phyloP scores from a whole-genome alignment of 2,797 vertebrate species.

The Lycodopsis pacificus region DNA sequence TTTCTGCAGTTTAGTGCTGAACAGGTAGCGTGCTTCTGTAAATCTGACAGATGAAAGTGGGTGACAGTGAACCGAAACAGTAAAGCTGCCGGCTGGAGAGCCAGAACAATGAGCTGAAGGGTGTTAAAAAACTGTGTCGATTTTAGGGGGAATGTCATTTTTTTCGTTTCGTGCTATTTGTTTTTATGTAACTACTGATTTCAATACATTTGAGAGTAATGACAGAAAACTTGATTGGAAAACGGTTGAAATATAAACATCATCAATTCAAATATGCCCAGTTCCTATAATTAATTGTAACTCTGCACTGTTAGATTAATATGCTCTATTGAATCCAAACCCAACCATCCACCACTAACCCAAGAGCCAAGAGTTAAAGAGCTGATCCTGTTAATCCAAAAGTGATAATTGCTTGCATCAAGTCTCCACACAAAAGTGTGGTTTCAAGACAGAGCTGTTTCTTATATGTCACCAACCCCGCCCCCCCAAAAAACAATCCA shows the following conservation, averaged over 20 bases:
- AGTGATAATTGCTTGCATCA: slow-evolving; percentile 65
- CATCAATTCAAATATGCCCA: slow-evolving; percentile 36
- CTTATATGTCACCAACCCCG: slow-evolving; percentile 46
- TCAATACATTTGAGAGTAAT: slow-evolving; percentile 42
- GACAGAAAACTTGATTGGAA: slow-evolving; percentile 32
- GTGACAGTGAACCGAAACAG: neutral
- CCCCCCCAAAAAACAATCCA: slow-evolving; percentile 7
- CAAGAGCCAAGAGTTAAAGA: slow-evolving; percentile 49
- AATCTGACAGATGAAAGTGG: too few species aligned
- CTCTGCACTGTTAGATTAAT: slow-evolving; percentile 34
- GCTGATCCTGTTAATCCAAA: slow-evolving; percentile 60
- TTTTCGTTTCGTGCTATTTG: slow-evolving; percentile 15
- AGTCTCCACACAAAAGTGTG: slow-evolving; percentile 52
- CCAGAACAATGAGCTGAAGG: slow-evolving; percentile 18
- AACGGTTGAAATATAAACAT: slow-evolving; percentile 32
- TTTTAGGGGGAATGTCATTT: neutral
- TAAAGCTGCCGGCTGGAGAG: slow-evolving; percentile 4
- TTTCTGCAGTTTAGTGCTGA: neutral
- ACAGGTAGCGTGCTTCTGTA: neutral
- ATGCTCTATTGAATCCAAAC: slow-evolving; percentile 32
- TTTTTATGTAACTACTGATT: slow-evolving; percentile 38
- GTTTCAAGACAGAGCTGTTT: slow-evolving; percentile 68
- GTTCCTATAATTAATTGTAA: slow-evolving; percentile 26
- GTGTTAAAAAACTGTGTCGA: neutral
- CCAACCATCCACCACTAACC: slow-evolving; percentile 39